These are phyloP conservation scores for Nettapus auritus DNA, from an alignment of 2,113 vertebrate genomes.

Conservation along the genomic window DNA sequence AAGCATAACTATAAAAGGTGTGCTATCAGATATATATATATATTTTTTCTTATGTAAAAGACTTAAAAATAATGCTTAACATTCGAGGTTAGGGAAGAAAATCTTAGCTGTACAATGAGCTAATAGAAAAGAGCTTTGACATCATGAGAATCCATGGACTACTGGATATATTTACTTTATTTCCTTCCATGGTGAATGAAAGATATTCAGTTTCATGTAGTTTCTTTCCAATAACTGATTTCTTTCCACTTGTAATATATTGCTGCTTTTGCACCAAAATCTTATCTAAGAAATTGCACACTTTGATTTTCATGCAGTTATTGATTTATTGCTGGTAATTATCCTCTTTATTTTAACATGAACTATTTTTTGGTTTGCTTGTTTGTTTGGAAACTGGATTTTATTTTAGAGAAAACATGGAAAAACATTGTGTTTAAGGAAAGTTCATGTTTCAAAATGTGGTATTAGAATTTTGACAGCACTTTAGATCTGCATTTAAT, in stretches of 20 bases:
- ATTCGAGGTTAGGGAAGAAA: neutral
- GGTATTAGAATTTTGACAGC: neutral
- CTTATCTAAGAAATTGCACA: neutral
- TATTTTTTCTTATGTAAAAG: neutral
- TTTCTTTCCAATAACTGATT: neutral
- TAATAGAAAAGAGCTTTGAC: neutral
- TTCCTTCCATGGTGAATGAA: neutral
- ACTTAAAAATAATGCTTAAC: neutral
- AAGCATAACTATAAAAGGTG: neutral
- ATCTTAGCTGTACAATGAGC: neutral
- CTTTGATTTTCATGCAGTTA: neutral
- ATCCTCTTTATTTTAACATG: neutral
- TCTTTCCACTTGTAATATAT: neutral
- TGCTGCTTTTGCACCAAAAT: neutral
- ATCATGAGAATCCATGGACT: neutral
- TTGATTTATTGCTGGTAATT: neutral
- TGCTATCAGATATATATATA: too few species aligned
- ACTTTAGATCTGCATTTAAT: neutral
- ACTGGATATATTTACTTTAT: neutral
- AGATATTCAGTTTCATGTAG: neutral
- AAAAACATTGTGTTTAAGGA: neutral
- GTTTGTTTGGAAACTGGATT: neutral
- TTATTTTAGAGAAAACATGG: neutral
- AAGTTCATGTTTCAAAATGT: neutral
- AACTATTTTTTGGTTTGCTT: neutral